phyloP scores from a whole-genome alignment of 2,888 invertebrate species.

The Euplagia quadripunctaria region DNA sequence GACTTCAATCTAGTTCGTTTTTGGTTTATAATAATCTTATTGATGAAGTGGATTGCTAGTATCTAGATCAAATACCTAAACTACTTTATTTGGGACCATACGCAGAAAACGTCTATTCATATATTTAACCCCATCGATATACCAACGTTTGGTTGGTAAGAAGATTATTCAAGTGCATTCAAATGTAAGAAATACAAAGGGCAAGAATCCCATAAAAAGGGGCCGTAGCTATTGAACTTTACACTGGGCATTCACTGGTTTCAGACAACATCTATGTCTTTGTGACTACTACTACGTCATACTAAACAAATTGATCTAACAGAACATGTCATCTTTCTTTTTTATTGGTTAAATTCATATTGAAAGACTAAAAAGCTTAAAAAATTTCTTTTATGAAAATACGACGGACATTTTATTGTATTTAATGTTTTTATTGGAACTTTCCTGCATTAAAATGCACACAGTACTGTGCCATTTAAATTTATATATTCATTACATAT shows the following conservation, averaged over 20 bases:
- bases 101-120: not conserved
- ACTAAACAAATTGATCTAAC: not conserved
- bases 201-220: conserved; percentile 47
- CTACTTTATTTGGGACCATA: not conserved
- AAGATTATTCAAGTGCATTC: conserved; percentile 57
- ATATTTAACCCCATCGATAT: not conserved
- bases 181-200: conserved; percentile 56
- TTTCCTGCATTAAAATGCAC: not conserved
- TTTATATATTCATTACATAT: not conserved
- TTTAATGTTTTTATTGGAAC: not conserved
- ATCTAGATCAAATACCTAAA: too few species aligned
- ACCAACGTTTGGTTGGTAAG: conserved; percentile 53
- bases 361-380: not conserved
- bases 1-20: too few species aligned
- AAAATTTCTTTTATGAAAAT: not conserved
- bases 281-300: conserved; percentile 15
- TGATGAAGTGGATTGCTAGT: too few species aligned
- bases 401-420: too few species aligned
- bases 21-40: too few species aligned
- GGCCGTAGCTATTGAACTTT: conserved; percentile 41
- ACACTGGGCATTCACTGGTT: conserved; percentile 19
- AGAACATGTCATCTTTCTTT: not conserved
- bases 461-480: not conserved
- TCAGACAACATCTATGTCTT: conserved; percentile 17
- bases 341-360: not conserved